Base-by-base conservation (phyloP, 2,797 vertebrate genomes). In the Molossus molossus region DNA sequence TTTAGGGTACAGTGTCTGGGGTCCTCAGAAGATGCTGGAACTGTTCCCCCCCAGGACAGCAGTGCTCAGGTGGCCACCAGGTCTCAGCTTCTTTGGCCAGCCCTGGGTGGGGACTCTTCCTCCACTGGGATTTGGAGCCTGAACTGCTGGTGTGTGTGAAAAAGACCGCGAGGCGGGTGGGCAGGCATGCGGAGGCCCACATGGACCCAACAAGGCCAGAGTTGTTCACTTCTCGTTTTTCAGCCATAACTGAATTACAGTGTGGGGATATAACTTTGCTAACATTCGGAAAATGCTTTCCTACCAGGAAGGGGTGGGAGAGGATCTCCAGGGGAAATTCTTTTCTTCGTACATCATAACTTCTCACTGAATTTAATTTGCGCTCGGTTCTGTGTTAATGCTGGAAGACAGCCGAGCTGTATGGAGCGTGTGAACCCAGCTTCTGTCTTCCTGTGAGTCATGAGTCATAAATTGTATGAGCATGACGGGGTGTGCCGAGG, bases 341-440 rank as follows among this genome's bases (percentile, higher is more conserved):
- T 95, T 98, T 98, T 96, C 97, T 94, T 97, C 80, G 40, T 93
- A 94, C 96, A 82, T 97, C 97, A 98, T 97, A 96, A 94, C 97
- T 96, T 98, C 96, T 97, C 97, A 90, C 97, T 98, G 97, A 96
- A 97, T 97, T 97, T 90, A 97, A 98, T 92, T 98, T 96, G 91
- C 79, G 93, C 15, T 91, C 96, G 82, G 87, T 97, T 92, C 94
- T 91, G 29, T 94, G 91, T 97, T 88, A 90, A 82, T 97, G 96
- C 93, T 45, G 10, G 96, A 90, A 98, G 97, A 91, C 95, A 89
- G 84, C 95, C 92, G 75, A 92, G 87, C 94, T 97, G 69, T 60
- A 3, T 90, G 96, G 97, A 96, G 96, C 92, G 88, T 91, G 37
- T 94, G 90, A 98, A 87, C 94, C 96, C 92, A 88, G 64, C 86